Conservation (phyloP, 2,113 vertebrate genomes). For the Cottus gobio region DNA sequence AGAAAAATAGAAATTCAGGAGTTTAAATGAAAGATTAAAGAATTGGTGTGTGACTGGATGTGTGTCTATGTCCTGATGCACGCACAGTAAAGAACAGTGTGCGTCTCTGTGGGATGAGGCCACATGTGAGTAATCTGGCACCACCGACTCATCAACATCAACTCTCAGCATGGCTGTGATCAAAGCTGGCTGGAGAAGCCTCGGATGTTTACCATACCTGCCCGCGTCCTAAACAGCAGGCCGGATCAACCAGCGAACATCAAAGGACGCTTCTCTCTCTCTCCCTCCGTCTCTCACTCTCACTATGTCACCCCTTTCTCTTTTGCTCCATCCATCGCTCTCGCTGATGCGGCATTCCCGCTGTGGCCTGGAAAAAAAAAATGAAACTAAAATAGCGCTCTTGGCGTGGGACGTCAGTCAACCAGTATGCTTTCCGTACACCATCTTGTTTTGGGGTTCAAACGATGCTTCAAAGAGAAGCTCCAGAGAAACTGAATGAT, state of each 20-base stretch:
- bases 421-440: conserved; percentile 17
- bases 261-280: conserved; percentile 54
- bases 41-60: not conserved
- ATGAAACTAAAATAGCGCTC: not conserved
- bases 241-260: conserved; percentile 60
- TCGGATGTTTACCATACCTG: conserved; percentile 71
- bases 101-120: conserved; percentile 16
- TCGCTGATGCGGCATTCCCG: conserved; percentile 30
- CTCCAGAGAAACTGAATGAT: not conserved
- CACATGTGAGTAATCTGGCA: conserved; percentile 58
- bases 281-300: conserved; percentile 25
- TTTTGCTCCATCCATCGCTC: conserved; percentile 47
- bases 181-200: conserved; percentile 69
- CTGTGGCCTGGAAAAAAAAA: not conserved
- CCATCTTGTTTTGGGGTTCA: conserved; percentile 18
- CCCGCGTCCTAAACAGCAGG: conserved; percentile 71
- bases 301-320: conserved; percentile 11
- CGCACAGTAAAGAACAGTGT: conserved; percentile 19
- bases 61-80: not conserved
- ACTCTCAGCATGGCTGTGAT: conserved; percentile 58
- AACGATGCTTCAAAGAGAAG: conserved; percentile 20
- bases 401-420: conserved; percentile 26
- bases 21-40: not conserved
- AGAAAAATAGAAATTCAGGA: conserved; percentile 2
- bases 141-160: conserved; percentile 64